phyloP scores from a whole-genome alignment of 2,888 invertebrate species.

The Embidobia sp. region DNA sequence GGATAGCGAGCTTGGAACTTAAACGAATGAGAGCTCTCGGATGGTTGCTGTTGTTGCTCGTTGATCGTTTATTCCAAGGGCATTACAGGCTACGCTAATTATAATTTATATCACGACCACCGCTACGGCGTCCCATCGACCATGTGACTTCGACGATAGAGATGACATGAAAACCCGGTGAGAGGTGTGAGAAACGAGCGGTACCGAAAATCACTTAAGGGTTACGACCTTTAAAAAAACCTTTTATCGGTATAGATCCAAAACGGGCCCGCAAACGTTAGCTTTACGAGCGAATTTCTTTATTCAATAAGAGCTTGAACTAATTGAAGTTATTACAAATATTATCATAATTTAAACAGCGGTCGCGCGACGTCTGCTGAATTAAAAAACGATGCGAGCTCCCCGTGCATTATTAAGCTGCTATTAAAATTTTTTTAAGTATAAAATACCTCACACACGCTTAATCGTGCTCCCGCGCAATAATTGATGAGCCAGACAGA shows the following conservation, averaged over 20 bases:
- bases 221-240: conserved; percentile 63
- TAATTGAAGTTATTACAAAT: too few relatives aligned
- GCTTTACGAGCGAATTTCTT: too few relatives aligned
- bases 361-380: background rate
- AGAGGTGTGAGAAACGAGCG: conserved; percentile 36
- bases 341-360: too few relatives aligned
- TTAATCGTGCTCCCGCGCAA: conserved; percentile 10
- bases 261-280: too few relatives aligned
- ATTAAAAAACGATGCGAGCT: background rate
- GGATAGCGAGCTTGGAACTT: conserved; percentile 72
- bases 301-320: too few relatives aligned
- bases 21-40: conserved; percentile 71
- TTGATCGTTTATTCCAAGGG: conserved; percentile 78
- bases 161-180: conserved; percentile 56
- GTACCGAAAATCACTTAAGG: conserved; percentile 63
- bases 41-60: conserved; percentile 73
- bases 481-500: conserved; percentile 37
- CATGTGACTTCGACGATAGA: conserved; percentile 61
- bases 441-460: conserved; percentile 8
- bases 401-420: conserved; percentile 7
- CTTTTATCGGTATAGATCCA: too few relatives aligned
- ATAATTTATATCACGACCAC: conserved; percentile 79
- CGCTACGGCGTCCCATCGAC: conserved; percentile 74
- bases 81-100: conserved; percentile 79
- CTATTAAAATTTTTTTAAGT: conserved; percentile 35